These are phyloP conservation scores for Exocentrus adspersus DNA, from an alignment of 2,888 invertebrate genomes.

Conservation along the genomic window DNA sequence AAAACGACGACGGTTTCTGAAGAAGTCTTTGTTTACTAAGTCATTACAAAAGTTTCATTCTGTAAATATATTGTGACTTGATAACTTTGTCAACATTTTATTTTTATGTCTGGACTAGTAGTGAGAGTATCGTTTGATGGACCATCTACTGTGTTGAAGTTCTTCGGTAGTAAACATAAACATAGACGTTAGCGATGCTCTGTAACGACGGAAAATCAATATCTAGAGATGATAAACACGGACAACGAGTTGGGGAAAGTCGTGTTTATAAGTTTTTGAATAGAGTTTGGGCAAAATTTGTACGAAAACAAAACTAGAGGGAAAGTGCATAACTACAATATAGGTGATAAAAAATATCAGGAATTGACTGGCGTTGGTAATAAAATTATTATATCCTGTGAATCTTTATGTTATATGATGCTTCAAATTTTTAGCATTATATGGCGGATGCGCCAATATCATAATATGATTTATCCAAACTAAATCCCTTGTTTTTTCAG, in stretches of 20 bases:
- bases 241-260: not conserved
- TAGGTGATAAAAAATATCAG: too few relatives aligned
- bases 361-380: too few relatives aligned
- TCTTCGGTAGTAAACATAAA: not conserved
- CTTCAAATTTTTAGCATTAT: too few relatives aligned
- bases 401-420: too few relatives aligned
- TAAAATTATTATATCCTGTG: too few relatives aligned
- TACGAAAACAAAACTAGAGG: too few relatives aligned
- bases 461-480: too few relatives aligned
- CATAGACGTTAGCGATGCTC: not conserved
- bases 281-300: too few relatives aligned
- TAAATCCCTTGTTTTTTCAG: too few relatives aligned
- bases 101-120: not conserved
- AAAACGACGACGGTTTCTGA: not conserved
- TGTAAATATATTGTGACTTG: conserved; percentile 17
- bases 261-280: too few relatives aligned
- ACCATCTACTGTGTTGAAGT: not conserved
- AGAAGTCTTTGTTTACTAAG: conserved; percentile 7
- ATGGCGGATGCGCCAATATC: too few relatives aligned
- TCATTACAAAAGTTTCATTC: conserved; percentile 12
- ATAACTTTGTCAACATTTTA: not conserved
- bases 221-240: not conserved
- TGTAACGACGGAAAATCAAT: not conserved
- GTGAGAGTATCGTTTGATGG: not conserved
- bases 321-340: too few relatives aligned